Percentiles rank a stretch among this genome's conserved stretches.
Evolutionary conservation across 1,140 invertebrate species (phyloP).

Genomic region (Trachymyrmex cornetzi): DNA sequence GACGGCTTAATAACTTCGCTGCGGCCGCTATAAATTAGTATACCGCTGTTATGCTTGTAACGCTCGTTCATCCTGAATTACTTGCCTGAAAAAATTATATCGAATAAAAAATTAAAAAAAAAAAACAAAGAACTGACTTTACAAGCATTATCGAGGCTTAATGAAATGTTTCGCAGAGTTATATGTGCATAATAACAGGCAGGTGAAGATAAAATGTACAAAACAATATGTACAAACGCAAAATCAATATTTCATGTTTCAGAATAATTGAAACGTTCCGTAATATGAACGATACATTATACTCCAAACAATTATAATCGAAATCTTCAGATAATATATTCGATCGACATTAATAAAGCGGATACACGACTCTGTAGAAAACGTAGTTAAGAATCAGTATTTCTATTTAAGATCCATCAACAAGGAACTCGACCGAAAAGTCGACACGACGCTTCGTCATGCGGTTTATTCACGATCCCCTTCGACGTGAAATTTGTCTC

Average conservation of each 20-base stretch:
- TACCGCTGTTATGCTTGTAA: neutral
- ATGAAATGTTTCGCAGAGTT: neutral
- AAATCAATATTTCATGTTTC: neutral
- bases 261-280: neutral
- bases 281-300: neutral
- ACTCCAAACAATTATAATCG: neutral
- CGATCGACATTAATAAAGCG: conserved; percentile 10
- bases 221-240: neutral
- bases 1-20: conserved; percentile 54
- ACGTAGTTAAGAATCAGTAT: neutral
- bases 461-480: conserved; percentile 61
- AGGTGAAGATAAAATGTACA: neutral
- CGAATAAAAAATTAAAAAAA: neutral
- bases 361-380: conserved; percentile 3
- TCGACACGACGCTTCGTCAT: conserved; percentile 50
- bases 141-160: too few relatives aligned
- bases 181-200: neutral
- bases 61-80: neutral
- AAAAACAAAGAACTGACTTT: neutral
- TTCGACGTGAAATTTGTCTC: conserved; percentile 84
- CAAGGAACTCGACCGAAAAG: conserved; percentile 14
- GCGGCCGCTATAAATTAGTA: conserved; percentile 44
- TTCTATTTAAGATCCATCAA: conserved; percentile 45
- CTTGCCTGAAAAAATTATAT: neutral
- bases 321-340: neutral